Conservation (phyloP, 2,113 vertebrate genomes). For the Rana temporaria region DNA sequence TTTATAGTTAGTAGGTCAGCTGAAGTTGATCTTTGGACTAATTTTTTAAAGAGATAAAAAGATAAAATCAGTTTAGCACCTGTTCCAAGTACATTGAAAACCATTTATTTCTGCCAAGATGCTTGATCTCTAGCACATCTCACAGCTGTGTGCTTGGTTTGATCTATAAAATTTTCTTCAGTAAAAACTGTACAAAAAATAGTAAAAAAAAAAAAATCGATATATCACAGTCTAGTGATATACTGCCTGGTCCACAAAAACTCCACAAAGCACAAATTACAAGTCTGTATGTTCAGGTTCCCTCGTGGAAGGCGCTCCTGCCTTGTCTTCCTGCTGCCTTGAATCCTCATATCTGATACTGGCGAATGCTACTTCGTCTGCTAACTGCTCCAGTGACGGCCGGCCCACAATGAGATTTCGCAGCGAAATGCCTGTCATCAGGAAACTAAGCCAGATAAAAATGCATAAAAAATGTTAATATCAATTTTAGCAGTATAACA, state of each 20-base stretch:
- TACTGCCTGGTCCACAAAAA: not conserved
- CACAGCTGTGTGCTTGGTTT: no score
- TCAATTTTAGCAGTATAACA: not conserved
- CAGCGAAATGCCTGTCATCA: conserved; percentile 90
- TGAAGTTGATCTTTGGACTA: no score
- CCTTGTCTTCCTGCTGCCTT: rapidly evolving
- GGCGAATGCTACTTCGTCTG: conserved; percentile 83
- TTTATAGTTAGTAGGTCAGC: no score
- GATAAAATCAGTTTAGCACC: no score
- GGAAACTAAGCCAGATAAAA: conserved; percentile 69
- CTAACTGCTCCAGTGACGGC: conserved; percentile 85
- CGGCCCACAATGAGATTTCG: conserved; percentile 86
- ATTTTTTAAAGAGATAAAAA: no score
- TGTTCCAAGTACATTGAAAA: no score
- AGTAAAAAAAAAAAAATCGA: not conserved
- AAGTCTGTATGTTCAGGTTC: conserved; percentile 47
- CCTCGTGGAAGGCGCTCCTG: rapidly evolving
- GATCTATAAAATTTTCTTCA: conserved; percentile 2
- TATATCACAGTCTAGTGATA: not conserved
- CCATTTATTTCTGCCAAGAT: no score
- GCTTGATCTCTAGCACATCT: no score
- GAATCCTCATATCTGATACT: conserved; percentile 76
- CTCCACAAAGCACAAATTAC: not conserved
- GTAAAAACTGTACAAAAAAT: not conserved
- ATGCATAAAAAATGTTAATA: not conserved